phyloP scores from a whole-genome alignment of 2,888 invertebrate genomes.

The Glaucopsyche alexis region DNA sequence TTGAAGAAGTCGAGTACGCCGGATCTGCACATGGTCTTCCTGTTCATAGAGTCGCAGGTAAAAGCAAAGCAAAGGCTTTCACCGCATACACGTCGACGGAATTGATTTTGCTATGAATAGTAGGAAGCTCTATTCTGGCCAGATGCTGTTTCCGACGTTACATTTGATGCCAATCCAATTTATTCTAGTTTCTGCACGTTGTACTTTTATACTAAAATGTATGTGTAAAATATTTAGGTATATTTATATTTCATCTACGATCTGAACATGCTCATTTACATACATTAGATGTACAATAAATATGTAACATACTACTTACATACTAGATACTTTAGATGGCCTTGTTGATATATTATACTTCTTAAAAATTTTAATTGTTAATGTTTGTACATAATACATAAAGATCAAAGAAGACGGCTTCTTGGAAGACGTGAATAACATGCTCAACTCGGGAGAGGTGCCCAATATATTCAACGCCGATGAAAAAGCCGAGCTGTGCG shows the following conservation, averaged over 20 bases:
- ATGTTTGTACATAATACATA: slow-evolving; percentile 32
- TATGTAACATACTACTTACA: too few species aligned
- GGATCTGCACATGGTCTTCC: slow-evolving; percentile 92
- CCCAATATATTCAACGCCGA: slow-evolving; percentile 93
- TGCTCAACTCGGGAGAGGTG: slow-evolving; percentile 95
- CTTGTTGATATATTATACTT: background rate
- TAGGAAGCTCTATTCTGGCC: background rate
- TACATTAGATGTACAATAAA: background rate
- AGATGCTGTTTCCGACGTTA: background rate
- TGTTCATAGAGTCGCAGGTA: slow-evolving; percentile 94
- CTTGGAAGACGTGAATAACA: slow-evolving; percentile 94
- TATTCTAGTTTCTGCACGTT: background rate
- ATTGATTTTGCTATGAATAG: slow-evolving; percentile 1
- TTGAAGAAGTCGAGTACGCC: slow-evolving; percentile 89
- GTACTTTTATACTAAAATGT: background rate
- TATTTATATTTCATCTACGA: background rate
- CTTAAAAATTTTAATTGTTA: background rate
- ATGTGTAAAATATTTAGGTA: background rate
- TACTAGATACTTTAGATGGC: too few species aligned
- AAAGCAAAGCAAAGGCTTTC: too few species aligned
- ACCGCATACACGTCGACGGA: background rate
- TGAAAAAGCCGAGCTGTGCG: slow-evolving; percentile 93
- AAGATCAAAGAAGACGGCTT: slow-evolving; percentile 96
- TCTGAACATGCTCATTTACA: slow-evolving; percentile 9
- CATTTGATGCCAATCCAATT: background rate